Conservation (phyloP, 2,888 invertebrate genomes). For the Metacarcinus magister region DNA sequence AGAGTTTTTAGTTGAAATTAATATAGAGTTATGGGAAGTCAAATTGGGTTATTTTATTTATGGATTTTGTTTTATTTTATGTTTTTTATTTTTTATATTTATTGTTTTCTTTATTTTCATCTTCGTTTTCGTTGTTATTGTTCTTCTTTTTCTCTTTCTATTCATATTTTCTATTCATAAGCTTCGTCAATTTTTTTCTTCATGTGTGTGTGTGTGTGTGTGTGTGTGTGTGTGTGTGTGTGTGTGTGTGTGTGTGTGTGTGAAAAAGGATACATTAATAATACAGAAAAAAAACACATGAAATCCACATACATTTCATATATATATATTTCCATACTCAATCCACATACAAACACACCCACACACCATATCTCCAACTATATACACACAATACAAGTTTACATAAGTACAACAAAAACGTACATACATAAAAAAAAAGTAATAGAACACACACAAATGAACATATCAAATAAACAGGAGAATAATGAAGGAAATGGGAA, state of each 20-base stretch:
- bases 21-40: background rate
- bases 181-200: background rate
- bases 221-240: background rate
- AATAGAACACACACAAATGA: background rate
- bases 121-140: background rate
- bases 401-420: slow-evolving; percentile 70
- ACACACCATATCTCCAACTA: background rate
- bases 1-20: background rate
- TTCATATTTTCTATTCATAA: too few relatives aligned
- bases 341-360: slow-evolving; percentile 17
- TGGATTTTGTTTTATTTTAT: background rate
- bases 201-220: background rate
- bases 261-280: background rate
- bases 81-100: background rate
- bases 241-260: background rate
- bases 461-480: slow-evolving; percentile 37
- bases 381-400: slow-evolving; percentile 62
- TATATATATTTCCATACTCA: slow-evolving; percentile 42
- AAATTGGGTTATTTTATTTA: background rate
- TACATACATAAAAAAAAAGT: background rate
- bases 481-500: slow-evolving; percentile 15
- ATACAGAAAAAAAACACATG: background rate
- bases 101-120: background rate
- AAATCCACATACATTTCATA: background rate
- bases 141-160: background rate